Base-by-base conservation (phyloP, 1,140 invertebrate species). In the Hycleus phaleratus region DNA sequence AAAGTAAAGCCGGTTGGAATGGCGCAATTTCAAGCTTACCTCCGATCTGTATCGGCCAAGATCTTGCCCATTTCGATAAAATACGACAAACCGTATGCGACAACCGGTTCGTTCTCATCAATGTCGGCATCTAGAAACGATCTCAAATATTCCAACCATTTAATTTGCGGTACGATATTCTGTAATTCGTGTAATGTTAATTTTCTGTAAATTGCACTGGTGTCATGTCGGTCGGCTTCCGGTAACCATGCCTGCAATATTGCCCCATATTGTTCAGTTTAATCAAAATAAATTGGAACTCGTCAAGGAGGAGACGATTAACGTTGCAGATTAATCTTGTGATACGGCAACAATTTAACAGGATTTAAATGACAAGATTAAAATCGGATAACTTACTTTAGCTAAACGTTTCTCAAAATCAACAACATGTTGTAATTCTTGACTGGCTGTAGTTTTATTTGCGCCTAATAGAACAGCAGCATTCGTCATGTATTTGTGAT, bases 191-290 rank as follows among this genome's bases (percentile, higher is more conserved):
- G 67, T 26, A 92, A 66, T 0, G 80, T 81, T 51, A 90, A 71
- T 72, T 90, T 89, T 4, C 79, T 77, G 68, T 92, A 91, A 38
- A 88, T 88, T 11, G 81, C 76, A 46, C 86, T 87, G 0, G 88
- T 90, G 64, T 93, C 90, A 61, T 91, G 89, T 1, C 89, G 77
- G 64, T 93, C 89, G 2, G 86, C 85, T 77, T 91, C 88, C 1
- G 88, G 82, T 43, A 86, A 71, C 0, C 88, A 87, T 2, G 83
- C 84, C 87, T 90, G 58, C 66, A 63, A 61, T 42, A 39, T 42
- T 10, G 9, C 9, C 40, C 3, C 40, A 42, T 42, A n/a, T 42
- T 42, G 3, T 42, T 42, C 32, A 5, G 2, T 32, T 18, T 18
- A 18, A 18, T 18, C 18, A 18, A 18, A 18, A 18, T 18, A 18